Conservation (phyloP, 2,113 vertebrate species). For the Chloropsis hardwickii region DNA sequence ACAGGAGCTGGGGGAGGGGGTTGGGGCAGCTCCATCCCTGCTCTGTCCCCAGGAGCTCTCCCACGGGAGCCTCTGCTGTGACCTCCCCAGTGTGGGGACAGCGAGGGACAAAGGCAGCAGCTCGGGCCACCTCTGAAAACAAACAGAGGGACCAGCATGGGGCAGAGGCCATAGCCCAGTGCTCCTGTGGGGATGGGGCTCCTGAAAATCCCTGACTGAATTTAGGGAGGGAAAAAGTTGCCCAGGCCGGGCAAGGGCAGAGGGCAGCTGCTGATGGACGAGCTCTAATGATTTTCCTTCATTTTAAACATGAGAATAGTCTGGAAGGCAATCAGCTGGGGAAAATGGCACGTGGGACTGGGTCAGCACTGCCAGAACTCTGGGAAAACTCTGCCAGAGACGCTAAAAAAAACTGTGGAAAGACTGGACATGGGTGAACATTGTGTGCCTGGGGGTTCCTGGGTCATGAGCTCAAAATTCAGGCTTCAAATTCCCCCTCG, state of each 20-base stretch:
- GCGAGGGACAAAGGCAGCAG: background rate
- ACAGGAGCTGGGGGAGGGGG: background rate
- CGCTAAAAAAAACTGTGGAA: too few species aligned
- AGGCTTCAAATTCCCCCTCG: background rate
- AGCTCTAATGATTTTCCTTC: background rate
- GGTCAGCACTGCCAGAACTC: background rate
- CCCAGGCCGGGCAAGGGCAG: background rate
- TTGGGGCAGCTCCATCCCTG: background rate
- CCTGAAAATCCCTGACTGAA: background rate
- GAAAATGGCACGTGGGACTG: background rate
- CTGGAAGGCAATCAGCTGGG: background rate
- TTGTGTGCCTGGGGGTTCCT: background rate
- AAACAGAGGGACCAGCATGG: rapidly evolving
- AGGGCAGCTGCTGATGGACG: background rate
- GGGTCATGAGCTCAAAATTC: background rate
- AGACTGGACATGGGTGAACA: too few species aligned
- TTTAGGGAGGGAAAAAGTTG: background rate
- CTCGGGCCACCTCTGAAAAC: background rate
- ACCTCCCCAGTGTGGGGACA: rapidly evolving
- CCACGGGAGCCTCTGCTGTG: background rate
- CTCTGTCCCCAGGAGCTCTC: background rate
- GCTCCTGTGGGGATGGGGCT: rapidly evolving
- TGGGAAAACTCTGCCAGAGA: background rate
- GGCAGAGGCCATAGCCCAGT: background rate
- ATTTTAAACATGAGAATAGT: background rate